Percentiles rank a stretch among this genome's conserved stretches.
Evolutionary conservation across 2,888 invertebrate species (phyloP).

Genomic region (Meandrusa payeni): DNA sequence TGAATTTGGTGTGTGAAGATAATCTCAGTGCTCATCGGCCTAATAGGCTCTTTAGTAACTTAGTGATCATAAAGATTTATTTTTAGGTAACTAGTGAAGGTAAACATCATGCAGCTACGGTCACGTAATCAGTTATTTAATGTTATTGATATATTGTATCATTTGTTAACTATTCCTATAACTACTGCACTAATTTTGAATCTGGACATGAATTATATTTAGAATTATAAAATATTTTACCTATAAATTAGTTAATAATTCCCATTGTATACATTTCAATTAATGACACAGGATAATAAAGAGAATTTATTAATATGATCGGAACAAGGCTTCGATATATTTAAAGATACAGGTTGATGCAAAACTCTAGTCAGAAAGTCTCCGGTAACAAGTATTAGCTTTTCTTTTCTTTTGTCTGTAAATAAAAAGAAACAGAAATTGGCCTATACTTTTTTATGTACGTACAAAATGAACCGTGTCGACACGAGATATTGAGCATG

Average conservation of each 20-base stretch:
- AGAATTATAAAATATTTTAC: no score
- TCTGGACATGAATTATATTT: neutral
- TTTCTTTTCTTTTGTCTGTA: neutral
- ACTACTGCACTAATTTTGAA: conserved; percentile 45
- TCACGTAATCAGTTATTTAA: conserved; percentile 16
- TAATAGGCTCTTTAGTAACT: no score
- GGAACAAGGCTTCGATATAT: no score
- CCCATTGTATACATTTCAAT: no score
- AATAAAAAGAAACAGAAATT: neutral
- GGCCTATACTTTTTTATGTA: neutral
- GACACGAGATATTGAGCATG: conserved; percentile 17
- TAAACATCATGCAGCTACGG: conserved; percentile 9
- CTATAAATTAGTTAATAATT: no score
- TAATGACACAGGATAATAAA: no score
- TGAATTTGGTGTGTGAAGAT: neutral
- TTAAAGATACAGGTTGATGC: neutral
- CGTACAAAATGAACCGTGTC: conserved; percentile 15
- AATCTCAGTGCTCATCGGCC: conserved; percentile 9
- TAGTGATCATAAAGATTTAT: no score
- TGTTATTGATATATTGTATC: conserved; percentile 27
- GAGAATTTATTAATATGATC: no score
- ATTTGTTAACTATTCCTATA: conserved; percentile 59
- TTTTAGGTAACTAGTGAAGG: no score
- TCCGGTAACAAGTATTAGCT: no score
- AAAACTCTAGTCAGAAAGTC: no score